Evolutionary conservation across 2,113 vertebrate species (phyloP).

Genomic region (Pyrgilauda ruficollis): DNA sequence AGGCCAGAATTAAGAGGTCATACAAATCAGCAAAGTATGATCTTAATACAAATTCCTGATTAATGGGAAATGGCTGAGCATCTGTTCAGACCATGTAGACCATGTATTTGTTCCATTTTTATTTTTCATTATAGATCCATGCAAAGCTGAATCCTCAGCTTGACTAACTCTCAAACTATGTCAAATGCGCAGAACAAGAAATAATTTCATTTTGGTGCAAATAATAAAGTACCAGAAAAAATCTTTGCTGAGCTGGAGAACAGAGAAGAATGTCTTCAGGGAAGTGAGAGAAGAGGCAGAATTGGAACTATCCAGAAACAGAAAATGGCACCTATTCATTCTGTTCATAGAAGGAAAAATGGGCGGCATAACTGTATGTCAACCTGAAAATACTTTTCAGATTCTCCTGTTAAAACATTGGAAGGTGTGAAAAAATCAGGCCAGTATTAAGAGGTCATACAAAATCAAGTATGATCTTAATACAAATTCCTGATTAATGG

Average conservation of each 20-base stretch:
- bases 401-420: too few species aligned
- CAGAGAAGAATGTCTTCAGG: too few species aligned
- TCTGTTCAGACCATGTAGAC: not conserved
- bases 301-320: too few species aligned
- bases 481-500: not conserved
- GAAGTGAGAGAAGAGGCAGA: too few species aligned
- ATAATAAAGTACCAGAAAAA: too few species aligned
- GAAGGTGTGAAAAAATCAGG: not conserved
- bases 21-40: not conserved
- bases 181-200: not conserved
- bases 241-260: too few species aligned
- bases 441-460: not conserved
- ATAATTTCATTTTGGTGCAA: too few species aligned
- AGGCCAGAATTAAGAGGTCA: not conserved
- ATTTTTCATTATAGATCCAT: not conserved
- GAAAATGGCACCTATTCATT: too few species aligned
- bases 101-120: not conserved
- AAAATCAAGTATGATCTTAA: not conserved
- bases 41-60: not conserved
- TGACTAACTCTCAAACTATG: not conserved
- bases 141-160: not conserved
- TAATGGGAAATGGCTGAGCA: not conserved
- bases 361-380: too few species aligned
- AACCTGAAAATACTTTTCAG: too few species aligned
- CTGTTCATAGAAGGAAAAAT: too few species aligned